Percentiles rank a stretch among this genome's conserved stretches.
phyloP scores from a whole-genome alignment of 2,113 vertebrate genomes.

The Dryoscopus gambensis region DNA sequence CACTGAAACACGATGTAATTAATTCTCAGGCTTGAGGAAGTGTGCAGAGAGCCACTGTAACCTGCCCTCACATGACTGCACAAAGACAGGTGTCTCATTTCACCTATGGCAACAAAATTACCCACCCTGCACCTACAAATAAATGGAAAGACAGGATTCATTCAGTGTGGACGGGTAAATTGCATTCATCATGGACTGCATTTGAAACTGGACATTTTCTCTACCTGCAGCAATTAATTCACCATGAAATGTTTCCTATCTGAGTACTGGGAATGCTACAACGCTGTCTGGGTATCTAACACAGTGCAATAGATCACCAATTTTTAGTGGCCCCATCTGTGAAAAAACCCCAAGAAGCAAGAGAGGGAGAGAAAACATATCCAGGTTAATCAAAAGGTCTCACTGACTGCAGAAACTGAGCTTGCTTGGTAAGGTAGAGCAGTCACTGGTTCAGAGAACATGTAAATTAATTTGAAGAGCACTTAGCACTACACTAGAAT shows the following conservation, averaged over 20 bases:
- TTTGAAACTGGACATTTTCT: background rate
- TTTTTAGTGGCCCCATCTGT: background rate
- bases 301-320: background rate
- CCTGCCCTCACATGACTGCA: background rate
- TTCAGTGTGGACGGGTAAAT: background rate
- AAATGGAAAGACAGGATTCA: background rate
- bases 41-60: background rate
- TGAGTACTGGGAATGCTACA: background rate
- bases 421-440: background rate
- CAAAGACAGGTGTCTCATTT: background rate
- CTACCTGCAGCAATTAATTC: background rate
- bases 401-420: background rate
- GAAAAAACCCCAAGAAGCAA: background rate
- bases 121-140: background rate
- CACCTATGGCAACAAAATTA: conserved; percentile 6
- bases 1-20: conserved; percentile 20
- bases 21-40: conserved; percentile 31
- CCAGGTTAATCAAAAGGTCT: background rate
- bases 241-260: background rate
- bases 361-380: background rate
- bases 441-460: background rate
- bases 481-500: background rate
- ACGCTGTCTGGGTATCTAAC: background rate
- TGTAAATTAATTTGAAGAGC: background rate
- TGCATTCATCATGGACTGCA: background rate